Evolutionary conservation across 2,113 vertebrate species (phyloP), one percentile per base, ranked within the genome.

Genomic region (Mesoclemmys tuberculata): DNA sequence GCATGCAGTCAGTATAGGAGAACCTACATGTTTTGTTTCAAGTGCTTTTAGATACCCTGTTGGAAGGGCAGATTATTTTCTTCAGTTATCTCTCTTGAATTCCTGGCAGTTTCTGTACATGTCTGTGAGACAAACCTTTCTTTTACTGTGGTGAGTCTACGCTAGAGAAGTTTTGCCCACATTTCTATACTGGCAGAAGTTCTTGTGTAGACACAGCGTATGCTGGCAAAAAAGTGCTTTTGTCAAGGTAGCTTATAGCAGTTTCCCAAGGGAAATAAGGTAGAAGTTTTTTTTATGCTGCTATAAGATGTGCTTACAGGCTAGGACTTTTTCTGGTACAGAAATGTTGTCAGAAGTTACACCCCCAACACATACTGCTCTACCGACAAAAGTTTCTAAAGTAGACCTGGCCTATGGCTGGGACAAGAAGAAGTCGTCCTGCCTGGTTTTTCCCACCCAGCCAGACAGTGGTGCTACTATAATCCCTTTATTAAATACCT

Each of bases 381-480:
- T 8, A 46, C 41, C 46, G 13, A 4, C 44, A 77, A 77, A 46
- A 46, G 41, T 46, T 77, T 46, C 24, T 77, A 46, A 27, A 16
- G 13, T 1, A 77, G 26, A 44, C 41, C 11, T 2, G 7, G 55
- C 80, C 78, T 14, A 52, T 4, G 5, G 1, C 31, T 12, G 52
- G 8, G 21, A 71, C 48, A 41, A 61, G 46, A 12, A 54, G 64
- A 46, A 80, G 38, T 29, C 52, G 46, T 21, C 74, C 22, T 46
- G 12, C 26, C 26, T 4, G 4, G 26, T 21, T 77, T 71, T 77
- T 46, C 41, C 74, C 44, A 48, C 64, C 8, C 19, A 27, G 54
- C 2, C 0, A 2, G 26, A n/a, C 46, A 29, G 52, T 16, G 44
- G 4, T 1, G 5, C 2, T 46, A 0, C 0, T 2, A 9, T 0